Conservation (phyloP, 1,140 invertebrate species). For the Melitaea cinxia region DNA sequence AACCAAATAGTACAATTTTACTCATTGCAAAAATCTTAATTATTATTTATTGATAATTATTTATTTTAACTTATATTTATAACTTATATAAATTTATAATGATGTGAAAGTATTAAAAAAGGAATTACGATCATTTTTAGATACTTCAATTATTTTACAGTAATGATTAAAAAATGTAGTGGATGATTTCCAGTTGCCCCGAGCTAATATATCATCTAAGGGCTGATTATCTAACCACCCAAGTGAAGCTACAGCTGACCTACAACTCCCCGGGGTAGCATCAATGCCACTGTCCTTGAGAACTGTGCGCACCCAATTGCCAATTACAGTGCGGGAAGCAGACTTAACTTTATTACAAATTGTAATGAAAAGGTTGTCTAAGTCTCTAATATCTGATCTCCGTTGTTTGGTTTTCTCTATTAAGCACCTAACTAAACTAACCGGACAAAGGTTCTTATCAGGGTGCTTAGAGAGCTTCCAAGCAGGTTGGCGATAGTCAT, state of each 20-base stretch:
- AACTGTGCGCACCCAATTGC: constrained; percentile 25
- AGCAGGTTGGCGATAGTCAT: constrained; percentile 21
- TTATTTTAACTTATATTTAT: constrained; percentile 6
- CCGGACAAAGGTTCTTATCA: constrained; percentile 15
- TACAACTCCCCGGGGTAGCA: constrained; percentile 19
- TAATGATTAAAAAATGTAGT: constrained; percentile 30
- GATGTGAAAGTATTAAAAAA: constrained; percentile 17
- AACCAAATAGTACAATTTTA: too few species aligned
- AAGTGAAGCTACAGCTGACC: constrained; percentile 19
- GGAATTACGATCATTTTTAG: constrained; percentile 10
- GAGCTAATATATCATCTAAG: constrained; percentile 21
- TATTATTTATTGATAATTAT: neutral
- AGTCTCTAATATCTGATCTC: constrained; percentile 9
- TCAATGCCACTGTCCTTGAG: constrained; percentile 23
- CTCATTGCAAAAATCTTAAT: too few species aligned
- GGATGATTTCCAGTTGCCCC: constrained; percentile 26
- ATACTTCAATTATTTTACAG: constrained; percentile 6
- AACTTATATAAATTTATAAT: constrained; percentile 9
- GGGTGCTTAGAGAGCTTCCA: constrained; percentile 25
- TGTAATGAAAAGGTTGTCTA: constrained; percentile 25
- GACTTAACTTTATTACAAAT: constrained; percentile 1
- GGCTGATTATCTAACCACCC: constrained; percentile 18
- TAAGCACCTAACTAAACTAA: constrained; percentile 15
- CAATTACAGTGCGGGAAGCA: constrained; percentile 27
- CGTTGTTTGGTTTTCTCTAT: constrained; percentile 7